These are phyloP conservation scores for Conus canariensis DNA, from an alignment of 2,888 invertebrate species.

Conservation along the genomic window DNA sequence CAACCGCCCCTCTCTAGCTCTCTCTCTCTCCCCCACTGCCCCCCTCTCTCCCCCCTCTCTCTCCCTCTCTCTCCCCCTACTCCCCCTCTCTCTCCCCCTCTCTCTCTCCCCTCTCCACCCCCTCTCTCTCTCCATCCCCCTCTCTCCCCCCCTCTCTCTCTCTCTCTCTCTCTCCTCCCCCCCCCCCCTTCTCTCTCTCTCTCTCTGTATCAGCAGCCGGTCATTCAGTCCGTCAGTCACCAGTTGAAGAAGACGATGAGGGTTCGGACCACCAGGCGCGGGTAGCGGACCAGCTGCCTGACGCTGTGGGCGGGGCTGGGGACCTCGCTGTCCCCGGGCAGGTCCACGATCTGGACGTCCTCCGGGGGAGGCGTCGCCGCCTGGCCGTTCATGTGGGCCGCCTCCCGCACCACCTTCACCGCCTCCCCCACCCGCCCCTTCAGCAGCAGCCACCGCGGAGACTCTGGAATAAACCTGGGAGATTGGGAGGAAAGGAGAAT, in stretches of 20 bases:
- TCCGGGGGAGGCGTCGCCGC: neutral
- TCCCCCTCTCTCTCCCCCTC: too few species aligned
- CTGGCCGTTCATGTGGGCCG: neutral
- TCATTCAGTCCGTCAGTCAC: neutral
- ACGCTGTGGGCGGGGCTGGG: neutral
- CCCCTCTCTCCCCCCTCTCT: too few species aligned
- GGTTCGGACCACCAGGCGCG: neutral
- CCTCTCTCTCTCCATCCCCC: too few species aligned
- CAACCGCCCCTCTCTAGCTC: too few species aligned
- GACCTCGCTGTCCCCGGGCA: neutral
- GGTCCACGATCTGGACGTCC: neutral
- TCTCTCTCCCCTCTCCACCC: too few species aligned
- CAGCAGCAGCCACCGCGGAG: slow-evolving; percentile 7
- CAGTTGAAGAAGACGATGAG: slow-evolving; percentile 15
- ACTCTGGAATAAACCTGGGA: slow-evolving; percentile 21
- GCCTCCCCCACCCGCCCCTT: neutral
- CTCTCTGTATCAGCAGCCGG: too few species aligned
- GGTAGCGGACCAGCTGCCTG: neutral
- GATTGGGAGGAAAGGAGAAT: neutral
- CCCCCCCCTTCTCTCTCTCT: too few species aligned
- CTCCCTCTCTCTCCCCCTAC: too few species aligned
- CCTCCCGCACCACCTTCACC: neutral
- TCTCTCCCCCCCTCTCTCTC: too few species aligned
- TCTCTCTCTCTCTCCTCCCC: too few species aligned
- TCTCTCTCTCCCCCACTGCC: too few species aligned